These are phyloP conservation scores for Halcyon smyrnensis DNA, from an alignment of 2,797 vertebrate species.

Conservation along the genomic window DNA sequence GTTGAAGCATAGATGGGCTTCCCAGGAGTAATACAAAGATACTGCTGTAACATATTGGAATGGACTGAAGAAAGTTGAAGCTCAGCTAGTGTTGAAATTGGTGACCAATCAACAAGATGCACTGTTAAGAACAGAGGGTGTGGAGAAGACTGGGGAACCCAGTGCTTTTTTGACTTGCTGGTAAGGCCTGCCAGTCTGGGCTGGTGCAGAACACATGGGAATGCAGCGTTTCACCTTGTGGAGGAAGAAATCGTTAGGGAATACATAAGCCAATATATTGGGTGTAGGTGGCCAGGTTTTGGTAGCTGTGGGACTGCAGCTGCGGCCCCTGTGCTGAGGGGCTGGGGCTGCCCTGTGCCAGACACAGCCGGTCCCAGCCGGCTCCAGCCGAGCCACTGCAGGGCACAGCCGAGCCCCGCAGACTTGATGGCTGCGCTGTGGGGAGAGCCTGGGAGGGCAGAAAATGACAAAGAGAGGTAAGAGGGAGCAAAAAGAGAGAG, in stretches of 20 bases:
- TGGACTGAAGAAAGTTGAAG: background rate
- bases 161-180: rapidly evolving
- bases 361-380: rapidly evolving
- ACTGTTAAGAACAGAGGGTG: background rate
- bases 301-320: background rate
- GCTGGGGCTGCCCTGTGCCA: rapidly evolving
- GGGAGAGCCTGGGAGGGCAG: background rate
- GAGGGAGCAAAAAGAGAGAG: background rate
- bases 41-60: background rate
- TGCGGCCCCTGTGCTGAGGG: rapidly evolving
- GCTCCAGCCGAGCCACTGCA: rapidly evolving
- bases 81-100: background rate
- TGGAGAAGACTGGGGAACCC: background rate
- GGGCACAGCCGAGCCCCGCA: rapidly evolving
- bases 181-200: background rate
- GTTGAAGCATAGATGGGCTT: background rate
- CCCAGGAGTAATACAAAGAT: background rate
- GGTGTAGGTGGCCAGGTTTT: background rate
- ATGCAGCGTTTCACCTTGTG: background rate
- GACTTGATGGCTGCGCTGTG: rapidly evolving
- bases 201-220: background rate
- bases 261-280: background rate
- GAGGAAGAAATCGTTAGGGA: background rate
- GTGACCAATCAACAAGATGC: background rate
- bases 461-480: background rate